Percentiles rank a stretch among this genome's conserved stretches.
phyloP scores from a whole-genome alignment of 2,113 vertebrate genomes.

The Coreoperca whiteheadi region DNA sequence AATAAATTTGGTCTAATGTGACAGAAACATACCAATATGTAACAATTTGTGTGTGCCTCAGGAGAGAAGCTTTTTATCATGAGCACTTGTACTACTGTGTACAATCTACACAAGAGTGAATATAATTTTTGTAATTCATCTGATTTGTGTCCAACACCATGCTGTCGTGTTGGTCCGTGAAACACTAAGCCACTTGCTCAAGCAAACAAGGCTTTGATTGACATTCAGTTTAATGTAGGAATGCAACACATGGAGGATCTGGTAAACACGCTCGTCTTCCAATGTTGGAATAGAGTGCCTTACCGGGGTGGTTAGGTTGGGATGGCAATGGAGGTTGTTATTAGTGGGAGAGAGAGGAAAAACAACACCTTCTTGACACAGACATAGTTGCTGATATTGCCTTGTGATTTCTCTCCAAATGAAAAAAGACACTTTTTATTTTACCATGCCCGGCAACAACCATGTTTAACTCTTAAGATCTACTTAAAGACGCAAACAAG shows the following conservation, averaged over 20 bases:
- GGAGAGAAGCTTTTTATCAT: background rate
- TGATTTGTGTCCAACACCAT: conserved; percentile 42
- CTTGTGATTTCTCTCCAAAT: conserved; percentile 34
- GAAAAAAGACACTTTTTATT: conserved; percentile 6
- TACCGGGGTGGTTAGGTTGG: conserved; percentile 26
- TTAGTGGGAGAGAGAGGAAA: conserved; percentile 45
- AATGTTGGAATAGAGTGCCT: conserved; percentile 36
- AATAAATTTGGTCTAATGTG: background rate
- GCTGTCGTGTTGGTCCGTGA: conserved; percentile 28
- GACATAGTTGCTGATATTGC: conserved; percentile 39
- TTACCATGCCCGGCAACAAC: background rate
- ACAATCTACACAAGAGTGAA: conserved; percentile 2
- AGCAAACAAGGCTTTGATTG: conserved; percentile 63
- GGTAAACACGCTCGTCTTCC: conserved; percentile 58
- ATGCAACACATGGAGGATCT: conserved; percentile 53
- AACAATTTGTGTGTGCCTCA: background rate
- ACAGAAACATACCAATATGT: conserved; percentile 1
- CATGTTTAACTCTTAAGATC: background rate
- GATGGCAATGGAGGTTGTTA: conserved; percentile 41
- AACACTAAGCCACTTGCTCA: conserved; percentile 14
- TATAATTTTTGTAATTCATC: background rate
- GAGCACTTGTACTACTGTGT: background rate
- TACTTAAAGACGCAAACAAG: conserved; percentile 1
- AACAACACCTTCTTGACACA: conserved; percentile 52
- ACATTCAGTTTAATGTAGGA: conserved; percentile 48